Base-by-base conservation (phyloP, 2,797 vertebrate genomes). In the Glyptemys insculpta region DNA sequence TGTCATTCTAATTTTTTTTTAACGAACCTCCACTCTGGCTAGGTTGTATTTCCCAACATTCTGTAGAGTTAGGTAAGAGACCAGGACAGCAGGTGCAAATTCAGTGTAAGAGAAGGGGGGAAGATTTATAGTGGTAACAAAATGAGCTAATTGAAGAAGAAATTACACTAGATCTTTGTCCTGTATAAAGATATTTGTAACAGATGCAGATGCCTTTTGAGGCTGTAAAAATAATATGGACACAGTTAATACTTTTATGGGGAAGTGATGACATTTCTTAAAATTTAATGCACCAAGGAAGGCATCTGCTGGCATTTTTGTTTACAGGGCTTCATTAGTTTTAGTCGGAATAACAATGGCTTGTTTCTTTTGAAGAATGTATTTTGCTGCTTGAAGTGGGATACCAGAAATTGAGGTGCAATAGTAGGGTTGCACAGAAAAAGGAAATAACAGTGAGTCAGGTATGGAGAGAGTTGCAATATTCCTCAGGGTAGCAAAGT, bases 221-320 rank as follows among this genome's bases (percentile, higher is more conserved):
- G 85, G 44, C 78, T 88, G 41, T 81, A 91, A 72, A 34, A 56
- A 47, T 56, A 2, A 0, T 5, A 21, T 68, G 93, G 11, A 91
- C 57, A 3, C 83, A 56, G 81, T 74, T 78, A 87, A 8, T 21
- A 52, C 12, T 21, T 21, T 78, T 62, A 49, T 65, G 10, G 34
- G 19, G 5, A 92, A 86, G 5, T 6, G 2, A 37, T 54, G 56
- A 83, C 88, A 83, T 72, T 72, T 41, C 37, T 18, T 94, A 76
- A 90, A 93, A 81, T 83, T 15, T 23, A 23, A 3, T 57, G 21
- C 12, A 3, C 65, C 92, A 82, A 87, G 78, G 41, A 90, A 87
- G 57, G 16, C 7, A 14, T 5, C 1, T 82, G 82, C 50, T 85
- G 47, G 54, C 18, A 4, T 65, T 86, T 83, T 27, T 47, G 8